Percentiles rank a stretch among this genome's conserved stretches.
Conservation (phyloP, 2,797 vertebrate genomes). For the Setipinna tenuifilis region DNA sequence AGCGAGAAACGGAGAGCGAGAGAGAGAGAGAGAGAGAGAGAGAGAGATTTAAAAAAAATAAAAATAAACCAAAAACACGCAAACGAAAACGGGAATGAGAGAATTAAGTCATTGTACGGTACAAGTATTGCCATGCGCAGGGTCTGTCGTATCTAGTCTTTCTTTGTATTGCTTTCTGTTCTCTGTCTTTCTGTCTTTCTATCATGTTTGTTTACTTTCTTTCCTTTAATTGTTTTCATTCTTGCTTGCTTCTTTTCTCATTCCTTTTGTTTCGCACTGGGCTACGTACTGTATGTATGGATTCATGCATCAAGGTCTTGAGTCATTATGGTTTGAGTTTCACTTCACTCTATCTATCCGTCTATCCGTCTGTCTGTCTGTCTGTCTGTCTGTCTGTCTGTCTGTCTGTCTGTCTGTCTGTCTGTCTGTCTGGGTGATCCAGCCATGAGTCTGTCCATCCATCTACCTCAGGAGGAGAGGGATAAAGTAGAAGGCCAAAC, state of each 20-base stretch:
- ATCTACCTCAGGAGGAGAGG: neutral
- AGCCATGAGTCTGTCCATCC: no score
- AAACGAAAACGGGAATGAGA: conserved; percentile 33
- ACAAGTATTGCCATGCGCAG: conserved; percentile 40
- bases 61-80: no score
- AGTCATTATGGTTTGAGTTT: neutral
- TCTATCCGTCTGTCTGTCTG: neutral
- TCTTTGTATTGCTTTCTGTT: neutral
- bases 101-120: conserved; percentile 50
- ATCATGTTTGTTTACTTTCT: neutral
- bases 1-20: conserved; percentile 30
- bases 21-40: neutral
- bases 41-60: no score
- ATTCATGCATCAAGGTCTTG: neutral
- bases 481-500: neutral
- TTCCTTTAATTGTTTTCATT: neutral
- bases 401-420: neutral
- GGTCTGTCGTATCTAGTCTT: conserved; percentile 25
- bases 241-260: neutral
- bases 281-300: neutral
- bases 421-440: neutral
- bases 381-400: neutral
- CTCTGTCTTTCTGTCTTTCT: neutral
- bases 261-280: neutral
- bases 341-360: neutral